These are phyloP conservation scores for Halesus radiatus DNA, from an alignment of 1,140 invertebrate genomes.

Conservation along the genomic window DNA sequence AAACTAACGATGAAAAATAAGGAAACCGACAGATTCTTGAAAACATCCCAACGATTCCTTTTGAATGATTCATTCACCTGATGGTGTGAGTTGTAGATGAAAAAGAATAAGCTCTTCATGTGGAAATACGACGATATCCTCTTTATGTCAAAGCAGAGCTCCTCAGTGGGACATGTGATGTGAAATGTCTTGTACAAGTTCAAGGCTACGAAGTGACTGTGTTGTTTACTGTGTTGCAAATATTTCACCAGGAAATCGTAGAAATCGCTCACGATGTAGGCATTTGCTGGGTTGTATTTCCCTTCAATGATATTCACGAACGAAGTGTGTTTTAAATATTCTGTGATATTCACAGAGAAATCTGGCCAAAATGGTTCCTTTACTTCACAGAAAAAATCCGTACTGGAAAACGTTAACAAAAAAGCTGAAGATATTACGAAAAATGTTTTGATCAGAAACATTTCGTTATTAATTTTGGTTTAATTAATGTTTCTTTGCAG, in stretches of 20 bases:
- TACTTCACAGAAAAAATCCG: neutral
- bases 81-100: constrained; percentile 31
- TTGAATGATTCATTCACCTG: constrained; percentile 12
- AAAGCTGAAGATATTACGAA: neutral
- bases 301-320: constrained; percentile 10
- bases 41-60: constrained; percentile 23
- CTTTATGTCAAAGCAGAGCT: neutral
- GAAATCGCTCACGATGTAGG: neutral
- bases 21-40: constrained; percentile 4
- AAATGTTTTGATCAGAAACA: neutral
- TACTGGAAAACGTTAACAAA: neutral
- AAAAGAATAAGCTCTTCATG: constrained; percentile 39
- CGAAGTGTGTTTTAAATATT: neutral
- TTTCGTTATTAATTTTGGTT: no score
- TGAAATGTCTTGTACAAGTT: neutral
- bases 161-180: neutral
- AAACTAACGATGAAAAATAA: constrained; percentile 33
- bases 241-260: constrained; percentile 13
- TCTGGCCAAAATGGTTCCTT: neutral
- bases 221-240: neutral
- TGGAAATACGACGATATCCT: neutral
- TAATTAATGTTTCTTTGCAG: no score
- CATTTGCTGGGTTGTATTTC: neutral
- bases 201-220: neutral
- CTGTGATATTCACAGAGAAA: neutral